These are phyloP conservation scores for Meleagris gallopavo DNA, from an alignment of 2,113 vertebrate genomes.

Conservation along the genomic window DNA sequence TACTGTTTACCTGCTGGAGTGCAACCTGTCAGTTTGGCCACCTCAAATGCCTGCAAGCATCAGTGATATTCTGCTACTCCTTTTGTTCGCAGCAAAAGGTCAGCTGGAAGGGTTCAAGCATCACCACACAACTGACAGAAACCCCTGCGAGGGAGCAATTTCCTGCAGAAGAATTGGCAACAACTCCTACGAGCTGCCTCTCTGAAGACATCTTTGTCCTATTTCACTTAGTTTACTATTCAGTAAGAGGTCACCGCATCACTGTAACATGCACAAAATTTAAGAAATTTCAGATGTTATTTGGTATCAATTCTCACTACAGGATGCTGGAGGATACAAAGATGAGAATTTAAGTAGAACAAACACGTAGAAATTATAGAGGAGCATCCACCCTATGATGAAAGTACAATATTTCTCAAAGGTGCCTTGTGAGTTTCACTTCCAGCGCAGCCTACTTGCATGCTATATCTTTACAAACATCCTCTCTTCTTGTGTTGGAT, in stretches of 20 bases:
- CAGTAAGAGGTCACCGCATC: neutral
- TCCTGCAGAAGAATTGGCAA: neutral
- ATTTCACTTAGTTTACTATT: neutral
- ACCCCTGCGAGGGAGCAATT: neutral
- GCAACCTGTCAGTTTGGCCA: slow-evolving; percentile 66
- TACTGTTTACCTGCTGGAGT: slow-evolving; percentile 57
- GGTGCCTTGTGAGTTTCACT: neutral
- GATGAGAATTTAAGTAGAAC: neutral
- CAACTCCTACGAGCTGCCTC: neutral
- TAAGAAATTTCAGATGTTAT: neutral
- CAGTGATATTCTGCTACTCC: neutral
- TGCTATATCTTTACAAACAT: neutral
- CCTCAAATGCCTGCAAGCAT: slow-evolving; percentile 37
- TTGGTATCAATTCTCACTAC: neutral
- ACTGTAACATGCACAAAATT: fast-evolving
- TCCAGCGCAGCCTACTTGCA: neutral
- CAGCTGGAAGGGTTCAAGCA: slow-evolving; percentile 1
- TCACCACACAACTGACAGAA: neutral
- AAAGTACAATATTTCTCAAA: neutral
- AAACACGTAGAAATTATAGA: neutral
- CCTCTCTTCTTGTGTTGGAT: neutral
- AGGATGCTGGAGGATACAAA: neutral
- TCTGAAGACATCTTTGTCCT: neutral
- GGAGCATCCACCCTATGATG: neutral
- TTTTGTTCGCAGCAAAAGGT: neutral